These are phyloP conservation scores for Drosophila suboccidentalis DNA, from an alignment of 2,888 invertebrate genomes.

Conservation along the genomic window DNA sequence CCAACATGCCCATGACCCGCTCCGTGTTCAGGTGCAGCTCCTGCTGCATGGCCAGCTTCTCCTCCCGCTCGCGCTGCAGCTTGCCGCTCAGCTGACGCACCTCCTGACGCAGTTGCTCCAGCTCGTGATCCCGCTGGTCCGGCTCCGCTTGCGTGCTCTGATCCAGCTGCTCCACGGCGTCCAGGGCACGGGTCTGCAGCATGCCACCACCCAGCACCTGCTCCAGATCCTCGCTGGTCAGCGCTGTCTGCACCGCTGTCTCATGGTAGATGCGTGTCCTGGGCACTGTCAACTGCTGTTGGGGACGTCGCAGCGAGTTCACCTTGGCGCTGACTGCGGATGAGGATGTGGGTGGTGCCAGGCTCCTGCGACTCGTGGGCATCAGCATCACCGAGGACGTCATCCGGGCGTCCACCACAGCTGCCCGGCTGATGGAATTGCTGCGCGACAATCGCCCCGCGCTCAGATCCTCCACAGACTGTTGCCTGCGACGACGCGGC, in stretches of 20 bases:
- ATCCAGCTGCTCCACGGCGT: conserved; percentile 86
- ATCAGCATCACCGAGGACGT: conserved; percentile 83
- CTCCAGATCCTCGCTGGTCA: conserved; percentile 90
- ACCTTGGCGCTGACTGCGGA: conserved; percentile 83
- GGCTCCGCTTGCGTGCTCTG: conserved; percentile 88
- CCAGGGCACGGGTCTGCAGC: conserved; percentile 80
- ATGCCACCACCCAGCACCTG: conserved; percentile 89
- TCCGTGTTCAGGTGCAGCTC: conserved; percentile 92
- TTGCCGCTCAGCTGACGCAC: conserved; percentile 87
- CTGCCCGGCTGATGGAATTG: conserved; percentile 86
- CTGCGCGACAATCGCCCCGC: conserved; percentile 84
- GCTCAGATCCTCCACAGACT: conserved; percentile 87
- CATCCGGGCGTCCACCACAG: conserved; percentile 84
- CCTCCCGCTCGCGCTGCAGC: conserved; percentile 90
- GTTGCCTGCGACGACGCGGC: conserved; percentile 90
- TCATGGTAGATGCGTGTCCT: conserved; percentile 93
- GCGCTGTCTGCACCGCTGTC: conserved; percentile 91
- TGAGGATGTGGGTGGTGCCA: conserved; percentile 54
- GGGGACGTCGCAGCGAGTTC: conserved; percentile 85
- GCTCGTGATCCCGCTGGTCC: conserved; percentile 88
- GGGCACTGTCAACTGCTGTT: conserved; percentile 75
- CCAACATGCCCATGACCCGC: conserved; percentile 89
- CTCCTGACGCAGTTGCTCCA: conserved; percentile 88
- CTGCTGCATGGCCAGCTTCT: conserved; percentile 90
- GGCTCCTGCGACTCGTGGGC: conserved; percentile 73